Evolutionary conservation across 1,140 invertebrate species (phyloP).

Genomic region (Zaprionus lachaisei): DNA sequence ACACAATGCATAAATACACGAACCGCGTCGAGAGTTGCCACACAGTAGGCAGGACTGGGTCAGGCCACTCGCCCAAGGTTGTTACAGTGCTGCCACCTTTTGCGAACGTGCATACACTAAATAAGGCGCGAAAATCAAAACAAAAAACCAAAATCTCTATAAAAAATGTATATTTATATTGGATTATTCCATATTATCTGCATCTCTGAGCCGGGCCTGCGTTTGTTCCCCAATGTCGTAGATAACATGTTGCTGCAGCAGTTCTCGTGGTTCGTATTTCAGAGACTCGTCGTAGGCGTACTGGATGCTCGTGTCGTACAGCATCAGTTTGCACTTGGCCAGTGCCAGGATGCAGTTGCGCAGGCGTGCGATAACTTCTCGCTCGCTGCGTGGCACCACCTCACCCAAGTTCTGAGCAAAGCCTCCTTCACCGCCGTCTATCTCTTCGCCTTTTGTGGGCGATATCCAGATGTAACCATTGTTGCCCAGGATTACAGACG

Average conservation of each 20-base stretch:
- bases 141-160: not conserved
- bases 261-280: constrained; percentile 91
- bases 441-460: constrained; percentile 88
- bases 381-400: constrained; percentile 88
- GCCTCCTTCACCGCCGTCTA: constrained; percentile 90
- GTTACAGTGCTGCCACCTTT: not conserved
- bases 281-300: constrained; percentile 96
- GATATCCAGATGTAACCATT: constrained; percentile 99
- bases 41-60: not conserved
- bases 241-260: constrained; percentile 93
- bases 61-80: not conserved
- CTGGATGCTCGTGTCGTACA: constrained; percentile 96
- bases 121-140: constrained; percentile 19
- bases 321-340: constrained; percentile 92
- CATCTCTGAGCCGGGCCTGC: constrained; percentile 86
- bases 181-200: constrained; percentile 52
- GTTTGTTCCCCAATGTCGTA: constrained; percentile 90
- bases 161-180: constrained; percentile 13
- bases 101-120: not conserved
- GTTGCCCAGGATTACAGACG: constrained; percentile 96
- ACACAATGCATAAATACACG: constrained; percentile 57
- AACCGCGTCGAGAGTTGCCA: constrained; percentile 36
- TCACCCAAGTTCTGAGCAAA: constrained; percentile 92
- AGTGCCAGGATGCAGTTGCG: constrained; percentile 95
- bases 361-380: constrained; percentile 93